Conservation (phyloP, 2,888 invertebrate species). For the Apamea crenata region DNA sequence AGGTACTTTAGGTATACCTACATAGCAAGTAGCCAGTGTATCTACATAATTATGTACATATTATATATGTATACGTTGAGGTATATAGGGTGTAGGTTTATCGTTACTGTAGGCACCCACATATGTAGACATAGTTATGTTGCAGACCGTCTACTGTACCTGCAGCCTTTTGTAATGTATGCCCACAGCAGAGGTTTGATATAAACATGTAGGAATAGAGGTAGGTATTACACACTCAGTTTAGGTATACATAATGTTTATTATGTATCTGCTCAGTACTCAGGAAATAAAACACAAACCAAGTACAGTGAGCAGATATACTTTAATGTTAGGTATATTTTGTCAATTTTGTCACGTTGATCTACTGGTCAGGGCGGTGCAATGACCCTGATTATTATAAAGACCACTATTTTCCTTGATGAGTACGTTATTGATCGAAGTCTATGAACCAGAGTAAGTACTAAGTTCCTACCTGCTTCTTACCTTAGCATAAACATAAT, state of each 20-base stretch:
- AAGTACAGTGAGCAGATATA: neutral
- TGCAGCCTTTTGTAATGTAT: neutral
- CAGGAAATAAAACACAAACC: neutral
- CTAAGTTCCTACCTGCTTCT: neutral
- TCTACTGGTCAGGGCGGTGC: constrained; percentile 14
- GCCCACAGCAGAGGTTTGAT: no score
- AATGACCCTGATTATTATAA: constrained; percentile 20
- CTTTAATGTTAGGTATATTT: neutral
- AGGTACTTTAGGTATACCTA: neutral
- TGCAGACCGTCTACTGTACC: neutral
- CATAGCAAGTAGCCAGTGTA: neutral
- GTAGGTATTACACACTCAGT: no score
- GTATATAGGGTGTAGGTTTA: neutral
- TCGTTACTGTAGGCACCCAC: neutral
- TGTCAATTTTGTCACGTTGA: constrained; percentile 13
- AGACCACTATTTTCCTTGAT: constrained; percentile 29
- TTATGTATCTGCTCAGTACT: constrained; percentile 6
- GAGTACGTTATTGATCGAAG: constrained; percentile 22
- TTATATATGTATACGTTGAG: neutral
- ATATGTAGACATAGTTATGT: neutral
- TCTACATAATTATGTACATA: neutral
- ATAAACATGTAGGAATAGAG: neutral
- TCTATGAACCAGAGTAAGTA: neutral
- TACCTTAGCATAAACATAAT: neutral
- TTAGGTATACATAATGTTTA: neutral